Evolutionary conservation across 2,113 vertebrate genomes (phyloP).

Genomic region (Alaudala cheleensis): DNA sequence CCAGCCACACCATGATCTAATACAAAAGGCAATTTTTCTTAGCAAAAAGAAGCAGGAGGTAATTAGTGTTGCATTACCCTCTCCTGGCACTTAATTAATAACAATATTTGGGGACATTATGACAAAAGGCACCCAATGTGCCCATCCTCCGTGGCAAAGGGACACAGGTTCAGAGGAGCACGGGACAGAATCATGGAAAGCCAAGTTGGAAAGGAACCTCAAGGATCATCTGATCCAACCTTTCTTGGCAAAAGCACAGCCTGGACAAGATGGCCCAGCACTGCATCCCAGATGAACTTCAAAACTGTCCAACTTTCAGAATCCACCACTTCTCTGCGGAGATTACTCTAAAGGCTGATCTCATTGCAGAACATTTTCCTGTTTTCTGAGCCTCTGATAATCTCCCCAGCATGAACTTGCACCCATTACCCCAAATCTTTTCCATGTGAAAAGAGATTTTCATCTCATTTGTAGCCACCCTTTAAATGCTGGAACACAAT

Average conservation of each 20-base stretch:
- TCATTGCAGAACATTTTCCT: not conserved
- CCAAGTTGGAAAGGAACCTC: too few relatives aligned
- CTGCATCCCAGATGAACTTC: not conserved
- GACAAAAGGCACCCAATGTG: not conserved
- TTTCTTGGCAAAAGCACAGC: too few relatives aligned
- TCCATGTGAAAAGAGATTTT: not conserved
- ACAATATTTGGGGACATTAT: not conserved
- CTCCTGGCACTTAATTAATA: not conserved
- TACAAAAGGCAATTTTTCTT: not conserved
- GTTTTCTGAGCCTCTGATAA: not conserved
- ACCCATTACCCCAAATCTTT: not conserved
- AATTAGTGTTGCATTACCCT: not conserved
- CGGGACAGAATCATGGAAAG: not conserved
- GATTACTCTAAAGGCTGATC: not conserved
- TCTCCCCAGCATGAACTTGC: not conserved
- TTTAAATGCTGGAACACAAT: not conserved
- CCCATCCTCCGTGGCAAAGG: rapidly evolving
- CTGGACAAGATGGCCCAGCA: not conserved
- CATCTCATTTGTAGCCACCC: not conserved
- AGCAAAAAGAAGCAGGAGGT: not conserved
- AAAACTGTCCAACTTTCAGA: not conserved
- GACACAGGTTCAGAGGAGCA: not conserved
- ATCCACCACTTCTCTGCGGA: not conserved
- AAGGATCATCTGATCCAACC: too few relatives aligned
- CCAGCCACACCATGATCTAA: not conserved